phyloP scores from a whole-genome alignment of 2,888 invertebrate species.

The Drosophila buzzatii region DNA sequence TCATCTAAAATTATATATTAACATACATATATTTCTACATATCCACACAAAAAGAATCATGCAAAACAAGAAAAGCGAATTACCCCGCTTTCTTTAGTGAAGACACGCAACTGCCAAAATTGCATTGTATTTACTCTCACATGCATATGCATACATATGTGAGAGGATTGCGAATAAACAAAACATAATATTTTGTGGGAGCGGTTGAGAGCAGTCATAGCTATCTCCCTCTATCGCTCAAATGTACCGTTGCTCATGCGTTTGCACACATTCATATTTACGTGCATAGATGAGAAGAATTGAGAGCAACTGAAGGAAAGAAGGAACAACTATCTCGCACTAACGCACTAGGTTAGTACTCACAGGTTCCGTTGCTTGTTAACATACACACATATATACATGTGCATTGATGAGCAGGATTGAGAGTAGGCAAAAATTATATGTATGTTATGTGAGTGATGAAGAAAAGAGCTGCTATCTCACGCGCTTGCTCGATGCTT shows the following conservation, averaged over 20 bases:
- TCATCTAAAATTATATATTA: neutral
- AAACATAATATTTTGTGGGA: neutral
- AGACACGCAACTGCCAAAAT: neutral
- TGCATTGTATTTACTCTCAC: neutral
- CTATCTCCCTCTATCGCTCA: neutral
- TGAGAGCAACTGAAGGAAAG: too few species aligned
- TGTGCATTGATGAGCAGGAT: neutral
- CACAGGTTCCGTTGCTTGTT: neutral
- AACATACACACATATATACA: neutral
- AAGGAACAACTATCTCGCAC: too few species aligned
- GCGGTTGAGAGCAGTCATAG: neutral
- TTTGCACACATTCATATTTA: too few species aligned
- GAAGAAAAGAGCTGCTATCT: neutral
- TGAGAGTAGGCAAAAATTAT: neutral
- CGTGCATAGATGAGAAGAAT: too few species aligned
- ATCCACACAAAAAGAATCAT: neutral
- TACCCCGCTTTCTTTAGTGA: neutral
- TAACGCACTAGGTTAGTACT: too few species aligned
- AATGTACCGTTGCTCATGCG: too few species aligned
- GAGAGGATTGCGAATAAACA: neutral
- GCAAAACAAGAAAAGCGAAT: neutral
- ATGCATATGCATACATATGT: neutral
- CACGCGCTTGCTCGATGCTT: neutral
- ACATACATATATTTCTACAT: neutral
- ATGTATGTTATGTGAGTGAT: neutral